These are phyloP conservation scores for Aurelia sp. DNA, from an alignment of 30 jellyfish, hydroid and myxozoan species.

Conservation along the genomic window DNA sequence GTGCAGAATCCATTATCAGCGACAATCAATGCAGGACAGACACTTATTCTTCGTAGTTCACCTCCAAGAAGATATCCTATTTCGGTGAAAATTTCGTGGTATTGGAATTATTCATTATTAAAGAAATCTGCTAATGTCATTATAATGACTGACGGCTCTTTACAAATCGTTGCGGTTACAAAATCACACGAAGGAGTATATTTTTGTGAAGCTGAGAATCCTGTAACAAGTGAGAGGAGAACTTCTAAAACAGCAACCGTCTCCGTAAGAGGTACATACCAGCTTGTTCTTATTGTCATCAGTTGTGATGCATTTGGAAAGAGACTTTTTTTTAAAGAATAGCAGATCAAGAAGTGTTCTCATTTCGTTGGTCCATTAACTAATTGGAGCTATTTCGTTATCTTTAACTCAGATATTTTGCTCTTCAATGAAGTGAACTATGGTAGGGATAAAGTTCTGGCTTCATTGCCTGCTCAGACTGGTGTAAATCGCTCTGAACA, in stretches of 20 bases:
- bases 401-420: too few relatives aligned
- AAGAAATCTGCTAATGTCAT: not conserved
- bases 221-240: slow-evolving; percentile 59
- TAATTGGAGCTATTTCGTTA: too few relatives aligned
- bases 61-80: slow-evolving; percentile 81
- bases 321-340: too few relatives aligned
- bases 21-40: slow-evolving; percentile 22
- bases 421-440: too few relatives aligned
- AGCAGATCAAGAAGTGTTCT: too few relatives aligned
- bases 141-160: slow-evolving; percentile 34
- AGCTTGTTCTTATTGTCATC: not conserved
- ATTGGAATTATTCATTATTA: slow-evolving; percentile 21
- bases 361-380: too few relatives aligned
- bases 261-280: slow-evolving; percentile 66
- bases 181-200: slow-evolving; percentile 50
- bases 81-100: slow-evolving; percentile 56
- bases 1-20: slow-evolving; percentile 44
- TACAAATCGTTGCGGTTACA: slow-evolving; percentile 20
- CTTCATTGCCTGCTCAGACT: too few relatives aligned
- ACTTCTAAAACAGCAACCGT: slow-evolving; percentile 72
- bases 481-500: too few relatives aligned
- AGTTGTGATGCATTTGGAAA: not conserved
- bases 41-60: slow-evolving; percentile 52
- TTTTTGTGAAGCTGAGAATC: slow-evolving; percentile 72
- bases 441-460: too few relatives aligned